phyloP scores from a whole-genome alignment of 1,140 invertebrate genomes.

The Orchestia grillus region DNA sequence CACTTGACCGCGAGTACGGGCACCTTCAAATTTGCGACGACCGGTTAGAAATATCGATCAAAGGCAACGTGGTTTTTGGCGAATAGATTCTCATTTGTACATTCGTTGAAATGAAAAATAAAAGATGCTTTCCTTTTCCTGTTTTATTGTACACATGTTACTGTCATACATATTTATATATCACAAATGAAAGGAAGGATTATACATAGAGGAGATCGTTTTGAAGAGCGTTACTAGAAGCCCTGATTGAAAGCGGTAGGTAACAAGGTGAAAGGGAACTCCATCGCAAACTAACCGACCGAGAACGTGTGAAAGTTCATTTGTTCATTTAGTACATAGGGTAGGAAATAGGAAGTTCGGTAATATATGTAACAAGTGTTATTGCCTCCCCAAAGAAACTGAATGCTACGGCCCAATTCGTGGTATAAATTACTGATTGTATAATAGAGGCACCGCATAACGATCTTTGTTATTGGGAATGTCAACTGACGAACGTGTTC shows the following conservation, averaged over 20 bases:
- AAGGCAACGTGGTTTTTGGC: neutral
- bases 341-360: neutral
- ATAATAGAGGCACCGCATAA: neutral
- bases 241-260: neutral
- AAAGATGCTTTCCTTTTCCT: neutral
- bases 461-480: neutral
- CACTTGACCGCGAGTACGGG: too few relatives aligned
- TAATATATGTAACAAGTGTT: neutral
- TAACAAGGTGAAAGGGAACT: neutral
- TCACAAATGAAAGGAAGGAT: slow-evolving; percentile 3
- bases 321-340: neutral
- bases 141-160: slow-evolving; percentile 54
- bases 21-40: too few relatives aligned
- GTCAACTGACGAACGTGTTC: neutral
- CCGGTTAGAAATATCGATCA: neutral
- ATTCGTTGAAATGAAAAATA: neutral
- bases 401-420: neutral
- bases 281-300: neutral
- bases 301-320: neutral
- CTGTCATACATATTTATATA: slow-evolving; percentile 45
- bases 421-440: neutral
- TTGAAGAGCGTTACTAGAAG: neutral
- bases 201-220: slow-evolving; percentile 37
- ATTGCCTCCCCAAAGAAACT: neutral
- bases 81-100: neutral